Base-by-base conservation (phyloP, 2,797 vertebrate species). In the Lacerta bilineata region DNA sequence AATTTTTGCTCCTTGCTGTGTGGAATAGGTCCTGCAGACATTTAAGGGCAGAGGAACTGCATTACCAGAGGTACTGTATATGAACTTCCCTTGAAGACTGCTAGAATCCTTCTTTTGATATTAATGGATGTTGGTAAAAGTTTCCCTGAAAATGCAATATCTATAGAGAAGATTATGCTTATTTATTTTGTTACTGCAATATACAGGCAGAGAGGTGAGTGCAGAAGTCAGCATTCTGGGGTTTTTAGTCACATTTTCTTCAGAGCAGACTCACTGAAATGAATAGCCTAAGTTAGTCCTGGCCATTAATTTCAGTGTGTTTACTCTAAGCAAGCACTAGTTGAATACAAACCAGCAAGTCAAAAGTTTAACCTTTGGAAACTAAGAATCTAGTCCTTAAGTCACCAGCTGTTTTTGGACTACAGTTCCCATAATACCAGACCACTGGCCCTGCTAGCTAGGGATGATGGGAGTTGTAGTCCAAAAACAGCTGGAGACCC, bases 11-110 rank as follows among this genome's bases (percentile, higher is more conserved):
- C 0, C 36, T 5, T 72, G 17, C 1, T 0, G 0, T 2, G 86
- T 66, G 85, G 79, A 91, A 79, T 0, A 18, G 55, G 10, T 5
- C 85, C 94, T 92, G 82, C 2, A 88, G 20, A n/a, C 36, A 6
- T 86, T 80, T 80, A 80, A 78, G 15, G 17, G 1, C 55, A 77
- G 33, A 72, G 17, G 18, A 61, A 72, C 79, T 72, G 33, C 29
- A n/a, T 59, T 84, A 84, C 33, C 17, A 72, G 11, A 33, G 23
- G 9, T 18, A 55, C 13, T 55, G 50, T 55, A 41, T 59, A 23
- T 41, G 33, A 50, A 8, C 13, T 66, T 55, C 55, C 8, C 9
- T 20, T 39, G 66, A 71, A 50, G 1, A 36, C 64, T 25, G n/a
- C 20, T 17, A 18, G 39, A 68, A 86, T 86, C 8, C 3, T 79